Conservation (phyloP, 2,888 invertebrate species). For the Deilephila elpenor region DNA sequence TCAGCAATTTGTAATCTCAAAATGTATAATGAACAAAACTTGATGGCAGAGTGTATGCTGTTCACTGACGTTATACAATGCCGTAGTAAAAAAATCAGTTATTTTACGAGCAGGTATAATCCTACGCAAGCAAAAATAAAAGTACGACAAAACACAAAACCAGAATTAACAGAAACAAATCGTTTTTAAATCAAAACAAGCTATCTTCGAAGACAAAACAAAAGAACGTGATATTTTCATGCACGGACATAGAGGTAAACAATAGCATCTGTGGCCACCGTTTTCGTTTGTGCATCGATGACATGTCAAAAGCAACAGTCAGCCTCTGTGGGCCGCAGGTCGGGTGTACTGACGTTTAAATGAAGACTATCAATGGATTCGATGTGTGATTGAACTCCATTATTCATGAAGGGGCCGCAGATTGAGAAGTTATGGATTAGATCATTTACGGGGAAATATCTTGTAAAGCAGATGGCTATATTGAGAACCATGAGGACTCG, state of each 20-base stretch:
- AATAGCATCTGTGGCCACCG: background rate
- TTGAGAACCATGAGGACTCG: too few relatives aligned
- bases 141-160: background rate
- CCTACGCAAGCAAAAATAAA: too few relatives aligned
- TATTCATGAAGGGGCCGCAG: too few relatives aligned
- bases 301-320: conserved; percentile 2
- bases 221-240: background rate
- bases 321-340: background rate
- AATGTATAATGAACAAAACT: too few relatives aligned
- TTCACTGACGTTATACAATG: too few relatives aligned
- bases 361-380: background rate
- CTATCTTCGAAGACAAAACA: background rate
- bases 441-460: too few relatives aligned
- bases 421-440: too few relatives aligned
- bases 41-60: too few relatives aligned
- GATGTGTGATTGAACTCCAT: background rate
- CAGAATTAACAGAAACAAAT: background rate
- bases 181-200: background rate
- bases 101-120: too few relatives aligned
- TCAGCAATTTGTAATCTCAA: too few relatives aligned
- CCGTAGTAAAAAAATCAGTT: too few relatives aligned
- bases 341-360: background rate
- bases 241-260: background rate
- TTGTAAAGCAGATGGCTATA: too few relatives aligned
- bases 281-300: background rate